Evolutionary conservation across 2,888 invertebrate species (phyloP), one percentile per base, ranked within the genome.

Genomic region (Cyclophora punctaria): DNA sequence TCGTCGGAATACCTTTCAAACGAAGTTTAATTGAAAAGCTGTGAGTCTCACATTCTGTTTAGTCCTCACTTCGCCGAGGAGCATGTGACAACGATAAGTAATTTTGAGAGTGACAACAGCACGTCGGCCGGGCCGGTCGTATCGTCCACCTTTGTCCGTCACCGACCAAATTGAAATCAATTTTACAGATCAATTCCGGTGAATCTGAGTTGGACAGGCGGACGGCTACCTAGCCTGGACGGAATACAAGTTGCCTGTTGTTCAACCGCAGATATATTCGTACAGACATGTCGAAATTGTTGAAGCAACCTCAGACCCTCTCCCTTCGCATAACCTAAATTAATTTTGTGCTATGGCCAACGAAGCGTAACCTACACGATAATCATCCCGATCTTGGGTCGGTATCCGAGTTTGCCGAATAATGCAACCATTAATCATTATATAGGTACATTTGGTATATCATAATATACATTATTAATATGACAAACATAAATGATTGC

Each of bases 321-420:
- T 48, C 44, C 47, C 48, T 37, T 50, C 48, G 35, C 7, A 20
- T 3, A 33, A 75, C 69, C 78, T 78, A 80, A 83, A 84, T 84
- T 83, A 85, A 85, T 86, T 81, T 82, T 77, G 77, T 73, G 67
- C 74, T 73, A 71, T 78, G 82, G 77, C 73, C 84, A 78, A 65
- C 76, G 73, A 67, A 77, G 73, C 78, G 78, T 75, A 65, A 80
- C 69, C 66, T 64, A 69, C 71, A 71, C 77, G 80, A 82, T 83
- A 85, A 80, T 82, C 78, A 77, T 73, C 73, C 70, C 68, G 65
- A 83, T 82, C 81, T 82, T 69, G 67, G 69, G 65, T 59, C 62
- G 65, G 63, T 59, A 66, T 62, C 64, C 64, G 69, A 68, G 71
- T 67, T 75, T 66, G 65, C 64, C 67, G 69, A 70, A 73, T 73